Conservation (phyloP, 35 echinoderm and acorn worm species). For the Nesometra sesokonis region DNA sequence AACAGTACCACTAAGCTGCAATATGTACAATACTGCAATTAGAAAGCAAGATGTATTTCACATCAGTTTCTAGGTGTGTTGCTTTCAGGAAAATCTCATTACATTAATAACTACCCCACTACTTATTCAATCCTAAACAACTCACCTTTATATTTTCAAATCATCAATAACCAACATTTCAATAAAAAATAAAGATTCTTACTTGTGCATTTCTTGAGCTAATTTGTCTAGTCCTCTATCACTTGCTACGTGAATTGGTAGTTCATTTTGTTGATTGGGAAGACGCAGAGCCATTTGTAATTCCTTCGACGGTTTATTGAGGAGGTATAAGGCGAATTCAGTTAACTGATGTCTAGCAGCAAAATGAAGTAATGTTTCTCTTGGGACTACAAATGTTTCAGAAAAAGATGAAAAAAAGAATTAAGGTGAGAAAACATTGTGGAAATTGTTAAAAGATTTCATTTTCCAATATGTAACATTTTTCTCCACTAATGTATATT, state of each 20-base stretch:
- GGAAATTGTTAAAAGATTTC: too few species aligned
- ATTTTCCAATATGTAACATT: too few species aligned
- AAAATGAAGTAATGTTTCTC: slow-evolving; percentile 19
- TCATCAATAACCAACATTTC: neutral
- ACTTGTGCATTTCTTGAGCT: neutral
- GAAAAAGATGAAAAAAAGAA: too few species aligned
- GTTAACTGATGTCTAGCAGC: neutral
- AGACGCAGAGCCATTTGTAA: neutral
- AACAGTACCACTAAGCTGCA: too few species aligned
- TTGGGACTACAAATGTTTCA: neutral
- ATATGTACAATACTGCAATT: too few species aligned
- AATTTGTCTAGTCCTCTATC: neutral
- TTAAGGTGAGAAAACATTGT: too few species aligned
- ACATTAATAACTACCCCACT: too few species aligned
- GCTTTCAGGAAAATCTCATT: too few species aligned
- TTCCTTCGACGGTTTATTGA: neutral
- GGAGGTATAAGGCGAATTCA: neutral
- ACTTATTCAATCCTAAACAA: too few species aligned
- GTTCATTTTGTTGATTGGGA: neutral
- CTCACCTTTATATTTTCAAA: neutral
- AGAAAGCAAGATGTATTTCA: too few species aligned
- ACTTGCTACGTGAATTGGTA: neutral
- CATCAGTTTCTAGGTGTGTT: too few species aligned
- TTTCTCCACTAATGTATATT: too few species aligned
- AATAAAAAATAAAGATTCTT: neutral